Conservation (phyloP, 1,140 invertebrate genomes). For the Philopotamus ludificatus region DNA sequence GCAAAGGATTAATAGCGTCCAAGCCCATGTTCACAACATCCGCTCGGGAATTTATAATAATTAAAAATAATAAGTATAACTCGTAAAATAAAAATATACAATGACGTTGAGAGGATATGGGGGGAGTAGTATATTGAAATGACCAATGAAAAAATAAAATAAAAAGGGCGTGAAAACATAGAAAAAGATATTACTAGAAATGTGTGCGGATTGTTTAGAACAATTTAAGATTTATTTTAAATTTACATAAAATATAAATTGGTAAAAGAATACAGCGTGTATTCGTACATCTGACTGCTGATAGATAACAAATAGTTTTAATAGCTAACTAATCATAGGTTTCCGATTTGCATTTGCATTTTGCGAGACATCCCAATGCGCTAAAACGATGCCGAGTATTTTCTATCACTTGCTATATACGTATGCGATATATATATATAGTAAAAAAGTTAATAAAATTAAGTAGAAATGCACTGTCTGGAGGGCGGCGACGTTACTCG, state of each 20-base stretch:
- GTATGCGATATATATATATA: too few species aligned
- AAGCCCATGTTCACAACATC: too few species aligned
- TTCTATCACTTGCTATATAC: not conserved
- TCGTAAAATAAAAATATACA: too few species aligned
- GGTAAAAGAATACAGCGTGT: conserved; percentile 30
- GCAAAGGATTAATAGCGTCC: too few species aligned
- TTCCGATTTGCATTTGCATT: conserved; percentile 10
- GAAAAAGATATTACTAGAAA: conserved; percentile 27
- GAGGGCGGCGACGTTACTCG: not conserved
- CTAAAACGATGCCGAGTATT: not conserved
- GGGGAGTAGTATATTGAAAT: too few species aligned
- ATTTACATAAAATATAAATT: conserved; percentile 32
- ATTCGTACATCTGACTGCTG: conserved; percentile 23
- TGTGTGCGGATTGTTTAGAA: conserved; percentile 30
- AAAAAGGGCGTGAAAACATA: conserved; percentile 1
- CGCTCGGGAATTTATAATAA: too few species aligned
- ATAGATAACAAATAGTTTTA: conserved; percentile 19
- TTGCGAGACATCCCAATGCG: conserved; percentile 14
- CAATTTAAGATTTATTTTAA: conserved; percentile 31
- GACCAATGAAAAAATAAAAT: not conserved
- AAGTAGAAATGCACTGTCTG: not conserved
- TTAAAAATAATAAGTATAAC: too few species aligned
- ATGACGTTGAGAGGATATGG: too few species aligned
- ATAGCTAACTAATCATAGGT: conserved; percentile 21
- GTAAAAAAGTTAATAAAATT: not conserved